phyloP scores from a whole-genome alignment of 2,113 vertebrate genomes.

The Nesogale talazaci region DNA sequence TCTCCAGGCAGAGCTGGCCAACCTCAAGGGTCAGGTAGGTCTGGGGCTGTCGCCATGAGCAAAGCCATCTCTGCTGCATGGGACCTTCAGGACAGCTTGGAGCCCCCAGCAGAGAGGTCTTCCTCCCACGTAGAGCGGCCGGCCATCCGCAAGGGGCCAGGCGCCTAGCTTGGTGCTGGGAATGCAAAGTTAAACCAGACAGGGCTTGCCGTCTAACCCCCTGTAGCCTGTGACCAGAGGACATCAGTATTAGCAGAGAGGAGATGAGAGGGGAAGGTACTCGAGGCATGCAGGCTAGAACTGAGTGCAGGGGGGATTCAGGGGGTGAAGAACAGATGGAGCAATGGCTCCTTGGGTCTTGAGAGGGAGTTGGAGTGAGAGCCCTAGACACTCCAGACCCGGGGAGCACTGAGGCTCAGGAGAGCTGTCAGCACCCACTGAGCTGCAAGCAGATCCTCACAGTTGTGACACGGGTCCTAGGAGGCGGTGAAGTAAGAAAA shows the following conservation, averaged over 20 bases:
- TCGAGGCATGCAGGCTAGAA: neutral
- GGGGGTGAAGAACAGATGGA: neutral
- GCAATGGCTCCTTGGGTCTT: neutral
- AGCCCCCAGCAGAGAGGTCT: neutral
- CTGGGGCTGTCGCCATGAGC: neutral
- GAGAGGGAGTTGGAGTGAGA: neutral
- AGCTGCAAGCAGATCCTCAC: neutral
- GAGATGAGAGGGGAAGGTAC: neutral
- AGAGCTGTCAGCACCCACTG: neutral
- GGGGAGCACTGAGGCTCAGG: neutral
- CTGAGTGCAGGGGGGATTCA: neutral
- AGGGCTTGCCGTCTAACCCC: neutral
- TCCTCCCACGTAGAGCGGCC: neutral
- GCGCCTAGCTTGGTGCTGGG: neutral
- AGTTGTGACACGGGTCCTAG: neutral
- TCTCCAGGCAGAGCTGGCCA: constrained; percentile 42
- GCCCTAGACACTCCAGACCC: neutral
- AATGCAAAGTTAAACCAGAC: constrained; percentile 29
- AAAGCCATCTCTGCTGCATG: constrained; percentile 8
- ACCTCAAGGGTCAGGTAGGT: neutral
- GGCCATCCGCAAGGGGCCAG: neutral
- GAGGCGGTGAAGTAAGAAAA: neutral
- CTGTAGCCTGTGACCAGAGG: neutral
- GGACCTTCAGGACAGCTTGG: constrained; percentile 22
- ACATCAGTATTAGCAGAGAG: neutral